Evolutionary conservation across 2,113 vertebrate species (phyloP), one percentile per base, ranked within the genome.

Genomic region (Morone chrysops): DNA sequence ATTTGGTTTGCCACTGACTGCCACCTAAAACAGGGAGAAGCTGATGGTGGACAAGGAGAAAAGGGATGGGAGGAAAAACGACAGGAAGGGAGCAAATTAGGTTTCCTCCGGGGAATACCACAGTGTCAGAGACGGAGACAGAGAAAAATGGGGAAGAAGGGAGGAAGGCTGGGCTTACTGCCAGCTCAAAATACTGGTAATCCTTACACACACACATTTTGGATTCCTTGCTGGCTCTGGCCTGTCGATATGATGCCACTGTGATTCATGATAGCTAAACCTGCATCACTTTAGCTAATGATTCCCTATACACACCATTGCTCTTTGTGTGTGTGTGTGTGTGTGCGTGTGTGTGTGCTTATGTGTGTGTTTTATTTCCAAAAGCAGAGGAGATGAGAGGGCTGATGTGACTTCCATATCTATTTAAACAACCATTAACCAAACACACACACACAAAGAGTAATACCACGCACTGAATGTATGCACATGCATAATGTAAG

Each of bases 271-370:
- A 93, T 91, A 85, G 92, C 89, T 87, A 92, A 91, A 90, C 87
- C 92, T 92, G 92, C 90, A 92, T 94, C 92, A 94, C 92, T 93
- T 93, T 89, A 93, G 91, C 87, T 94, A 94, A 94, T 93, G 93
- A 94, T 94, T 93, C 92, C 84, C 92, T 87, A 87, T 91, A 90
- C 89, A 79, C 85, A 81, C 80, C 61, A 74, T 83, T 78, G 86
- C 79, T 81, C 25, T 62, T n/a, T 67, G 72, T 66, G 59, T 12
- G 76, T 70, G 73, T 75, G 59, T 63, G 51, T 17, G 53, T 82
- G 38, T 70, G 56, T 47, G 31, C 74, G 47, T 41, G 6, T 41
- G 67, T 45, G 68, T 48, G 61, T 81, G 77, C 18, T 51, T 47
- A 43, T 72, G 16, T 67, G 47, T 50, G 61, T 62, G 72, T 62